Base-by-base conservation (phyloP, 2,113 vertebrate genomes). In the Oryzias melastigma region DNA sequence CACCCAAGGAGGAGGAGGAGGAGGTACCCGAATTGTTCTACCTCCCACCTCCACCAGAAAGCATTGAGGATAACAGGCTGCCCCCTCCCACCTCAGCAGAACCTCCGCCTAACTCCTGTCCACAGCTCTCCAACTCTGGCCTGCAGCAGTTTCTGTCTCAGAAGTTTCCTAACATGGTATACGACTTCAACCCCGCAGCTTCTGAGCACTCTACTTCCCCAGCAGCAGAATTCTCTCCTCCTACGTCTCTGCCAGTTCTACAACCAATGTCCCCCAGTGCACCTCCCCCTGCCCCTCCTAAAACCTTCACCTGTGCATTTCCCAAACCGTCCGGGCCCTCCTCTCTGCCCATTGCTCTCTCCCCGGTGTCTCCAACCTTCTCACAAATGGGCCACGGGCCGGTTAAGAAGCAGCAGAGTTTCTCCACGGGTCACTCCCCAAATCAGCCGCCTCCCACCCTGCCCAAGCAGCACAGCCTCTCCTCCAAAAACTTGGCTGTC, bases 381-480 rank as follows among this genome's bases (percentile, higher is more conserved):
- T 29, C 73, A 3, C 52, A 51, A 0, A 17, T 24, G 5, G 45
- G 68, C 20, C 75, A 85, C 1, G 84, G 80, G 3, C 56, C 89
- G 0, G 73, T 93, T 1, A 96, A 93, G 58, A 97, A 94, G 78
- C 95, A 94, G 78, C 89, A 94, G 0, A 92, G 90, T 19, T 89
- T 94, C 54, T 92, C 94, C 0, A 85, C 87, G 0, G 83, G 93
- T 53, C 94, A 93, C 80, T 91, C 81, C 54, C 90, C 89, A 0
- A 91, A 83, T 56, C 90, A 45, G 83, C 93, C 96, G 0, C 95
- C 95, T 0, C 92, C 94, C 1, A 95, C 93, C 0, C 83, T 97
- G 18, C 95, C 96, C 24, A 97, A 98, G 83, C 96, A 98, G 73
- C 96, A 95, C 88, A 94, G 93, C 69, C 92, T 96, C 61, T 86